These are phyloP conservation scores for Pseudomyrmex cubaensis DNA, from an alignment of 1,140 invertebrate genomes.

Conservation along the genomic window DNA sequence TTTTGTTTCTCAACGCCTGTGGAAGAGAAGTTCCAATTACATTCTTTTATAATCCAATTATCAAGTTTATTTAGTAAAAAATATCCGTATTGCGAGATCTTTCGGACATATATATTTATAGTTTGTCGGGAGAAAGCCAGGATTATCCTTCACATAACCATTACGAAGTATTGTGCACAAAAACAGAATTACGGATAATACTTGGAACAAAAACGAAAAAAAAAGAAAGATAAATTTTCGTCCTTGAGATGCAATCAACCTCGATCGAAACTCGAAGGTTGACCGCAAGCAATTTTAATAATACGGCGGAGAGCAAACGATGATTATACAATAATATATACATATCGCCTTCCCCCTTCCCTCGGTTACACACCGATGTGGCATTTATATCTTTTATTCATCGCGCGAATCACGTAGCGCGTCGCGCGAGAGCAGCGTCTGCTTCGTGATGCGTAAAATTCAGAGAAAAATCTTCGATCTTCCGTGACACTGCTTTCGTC, in stretches of 20 bases:
- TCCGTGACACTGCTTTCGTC: conserved; percentile 41
- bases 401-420: conserved; percentile 10
- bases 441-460: conserved; percentile 56
- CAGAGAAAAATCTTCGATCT: conserved; percentile 47
- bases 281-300: conserved; percentile 5
- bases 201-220: background rate
- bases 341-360: background rate
- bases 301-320: background rate
- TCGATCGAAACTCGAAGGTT: background rate
- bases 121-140: too few relatives aligned
- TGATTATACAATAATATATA: background rate
- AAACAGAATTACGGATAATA: background rate
- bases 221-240: background rate
- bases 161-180: background rate
- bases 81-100: too few relatives aligned
- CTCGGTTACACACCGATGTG: background rate
- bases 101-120: too few relatives aligned
- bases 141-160: too few relatives aligned
- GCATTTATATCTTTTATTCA: conserved; percentile 49
- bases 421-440: background rate
- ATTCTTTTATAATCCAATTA: background rate
- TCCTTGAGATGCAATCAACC: background rate
- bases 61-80: too few relatives aligned
- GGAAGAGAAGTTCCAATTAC: background rate
- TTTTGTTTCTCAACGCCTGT: background rate